Conservation (phyloP, 2,797 vertebrate species). For the Triplophysa bombifrons region DNA sequence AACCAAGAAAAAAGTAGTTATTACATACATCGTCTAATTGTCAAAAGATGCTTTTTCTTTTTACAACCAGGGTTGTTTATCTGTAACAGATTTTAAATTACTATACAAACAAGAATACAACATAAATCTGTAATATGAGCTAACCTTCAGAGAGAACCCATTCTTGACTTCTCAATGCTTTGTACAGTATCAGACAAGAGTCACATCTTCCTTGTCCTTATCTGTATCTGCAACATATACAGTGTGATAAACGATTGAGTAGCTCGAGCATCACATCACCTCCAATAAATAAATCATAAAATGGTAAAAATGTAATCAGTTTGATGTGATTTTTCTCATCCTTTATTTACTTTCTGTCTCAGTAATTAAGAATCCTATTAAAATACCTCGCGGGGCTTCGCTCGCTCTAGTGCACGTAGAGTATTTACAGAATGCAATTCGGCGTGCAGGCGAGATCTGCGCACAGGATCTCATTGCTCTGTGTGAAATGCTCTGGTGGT, state of each 20-base stretch:
- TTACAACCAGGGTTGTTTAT: too few species aligned
- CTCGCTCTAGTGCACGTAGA: slow-evolving; percentile 59
- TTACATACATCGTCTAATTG: too few species aligned
- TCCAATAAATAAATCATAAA: slow-evolving; percentile 68
- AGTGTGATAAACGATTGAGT: slow-evolving; percentile 45
- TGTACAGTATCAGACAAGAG: too few species aligned
- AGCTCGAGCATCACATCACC: slow-evolving; percentile 63
- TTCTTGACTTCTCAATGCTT: neutral
- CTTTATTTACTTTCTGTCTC: slow-evolving; percentile 55
- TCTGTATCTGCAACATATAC: neutral
- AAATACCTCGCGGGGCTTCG: slow-evolving; percentile 62
- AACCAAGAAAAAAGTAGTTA: too few species aligned
- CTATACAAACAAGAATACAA: too few species aligned
- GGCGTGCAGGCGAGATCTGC: slow-evolving; percentile 44
- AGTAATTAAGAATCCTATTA: slow-evolving; percentile 71
- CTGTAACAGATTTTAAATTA: too few species aligned
- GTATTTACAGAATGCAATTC: slow-evolving; percentile 59
- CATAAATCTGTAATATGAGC: neutral
- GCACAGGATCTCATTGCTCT: slow-evolving; percentile 9
- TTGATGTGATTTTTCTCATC: slow-evolving; percentile 72
- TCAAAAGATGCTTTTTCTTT: too few species aligned
- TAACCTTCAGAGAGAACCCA: neutral
- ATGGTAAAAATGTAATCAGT: slow-evolving; percentile 75
- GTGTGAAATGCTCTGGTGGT: slow-evolving; percentile 16
- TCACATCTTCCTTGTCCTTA: neutral